phyloP scores from a whole-genome alignment of 2,888 invertebrate genomes.

The Nomada ferruginata region DNA sequence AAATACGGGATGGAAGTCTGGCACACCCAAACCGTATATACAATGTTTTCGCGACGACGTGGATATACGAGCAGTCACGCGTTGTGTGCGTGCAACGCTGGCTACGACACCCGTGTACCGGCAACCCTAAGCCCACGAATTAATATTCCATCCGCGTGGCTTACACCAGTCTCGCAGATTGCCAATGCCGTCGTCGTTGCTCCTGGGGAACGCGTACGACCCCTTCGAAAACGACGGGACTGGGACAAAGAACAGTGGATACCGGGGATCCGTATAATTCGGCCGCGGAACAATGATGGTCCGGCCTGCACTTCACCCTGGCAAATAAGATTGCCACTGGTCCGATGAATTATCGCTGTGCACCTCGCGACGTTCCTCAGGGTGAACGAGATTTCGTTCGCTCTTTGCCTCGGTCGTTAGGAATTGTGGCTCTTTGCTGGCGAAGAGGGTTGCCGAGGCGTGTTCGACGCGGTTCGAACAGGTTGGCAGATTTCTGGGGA shows the following conservation, averaged over 20 bases:
- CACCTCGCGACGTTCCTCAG: slow-evolving; percentile 11
- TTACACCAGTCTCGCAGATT: slow-evolving; percentile 76
- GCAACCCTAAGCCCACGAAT: slow-evolving; percentile 75
- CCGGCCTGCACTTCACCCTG: slow-evolving; percentile 42
- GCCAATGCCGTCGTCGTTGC: slow-evolving; percentile 72
- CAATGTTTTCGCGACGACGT: slow-evolving; percentile 64
- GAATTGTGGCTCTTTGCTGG: background rate
- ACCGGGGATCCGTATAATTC: slow-evolving; percentile 59
- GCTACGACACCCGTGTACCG: background rate
- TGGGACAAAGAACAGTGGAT: slow-evolving; percentile 56
- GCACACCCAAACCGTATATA: slow-evolving; percentile 56
- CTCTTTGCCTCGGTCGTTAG: slow-evolving; percentile 1
- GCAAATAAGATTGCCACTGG: slow-evolving; percentile 65
- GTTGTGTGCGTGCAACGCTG: background rate
- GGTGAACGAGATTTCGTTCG: slow-evolving; percentile 19
- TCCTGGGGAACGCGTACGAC: slow-evolving; percentile 61
- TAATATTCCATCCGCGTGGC: slow-evolving; percentile 81
- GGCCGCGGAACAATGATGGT: slow-evolving; percentile 56
- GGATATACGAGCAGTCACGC: slow-evolving; percentile 32
- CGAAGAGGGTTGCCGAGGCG: background rate
- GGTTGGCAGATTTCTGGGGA: background rate
- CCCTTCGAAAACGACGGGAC: slow-evolving; percentile 63
- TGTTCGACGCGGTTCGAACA: background rate
- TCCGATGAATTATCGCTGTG: slow-evolving; percentile 53
- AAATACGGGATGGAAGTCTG: slow-evolving; percentile 64